Base-by-base conservation (phyloP, 1,140 invertebrate genomes). In the Drosophila rufa region DNA sequence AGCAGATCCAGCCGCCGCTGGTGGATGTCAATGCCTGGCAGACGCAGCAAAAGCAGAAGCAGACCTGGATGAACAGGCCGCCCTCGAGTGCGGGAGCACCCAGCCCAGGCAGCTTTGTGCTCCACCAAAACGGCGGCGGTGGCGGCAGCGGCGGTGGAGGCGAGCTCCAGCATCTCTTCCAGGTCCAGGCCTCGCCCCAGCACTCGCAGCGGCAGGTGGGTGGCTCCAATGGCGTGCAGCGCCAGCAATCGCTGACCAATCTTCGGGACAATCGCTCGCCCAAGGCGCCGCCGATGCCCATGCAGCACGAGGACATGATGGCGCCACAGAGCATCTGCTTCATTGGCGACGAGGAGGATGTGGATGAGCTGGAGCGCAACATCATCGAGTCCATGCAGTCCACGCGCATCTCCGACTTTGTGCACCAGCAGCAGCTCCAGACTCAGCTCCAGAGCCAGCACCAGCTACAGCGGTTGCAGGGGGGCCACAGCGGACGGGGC, bases 301-400 rank as follows among this genome's bases (percentile, higher is more conserved):
- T 89, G 76, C 87, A 91, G 50, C 76, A 80, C 14, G 89, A 92
- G 50, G 89, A 92, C 51, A 91, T 92, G 77, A 92, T 92, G 91
- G 97, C 97, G 85, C 97, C 97, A 9, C 97, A 98, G 93, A 97
- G 96, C 94, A 97, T 98, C 78, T 98, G 97, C 36, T 98, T 98
- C 90, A 98, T 98, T 79, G 97, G 97, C 92, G 96, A 95, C 91
- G 94, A 91, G 36, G 93, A 93, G 67, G 93, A 93, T 56, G 86
- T 93, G 38, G 92, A 92, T 0, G 91, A 92, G 69, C 75, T 92
- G 33, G 92, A 92, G 56, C 92, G 92, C 25, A 92, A 92, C 59
- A 92, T 92, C 25, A 92, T 92, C 38, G 92, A 92, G 51, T 83
- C 87, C 2, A 91, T 92, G 90, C 92, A 92, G 53, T 78, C 84